Evolutionary conservation across 2,888 invertebrate species (phyloP).

Genomic region (Drosophila melanosoma): DNA sequence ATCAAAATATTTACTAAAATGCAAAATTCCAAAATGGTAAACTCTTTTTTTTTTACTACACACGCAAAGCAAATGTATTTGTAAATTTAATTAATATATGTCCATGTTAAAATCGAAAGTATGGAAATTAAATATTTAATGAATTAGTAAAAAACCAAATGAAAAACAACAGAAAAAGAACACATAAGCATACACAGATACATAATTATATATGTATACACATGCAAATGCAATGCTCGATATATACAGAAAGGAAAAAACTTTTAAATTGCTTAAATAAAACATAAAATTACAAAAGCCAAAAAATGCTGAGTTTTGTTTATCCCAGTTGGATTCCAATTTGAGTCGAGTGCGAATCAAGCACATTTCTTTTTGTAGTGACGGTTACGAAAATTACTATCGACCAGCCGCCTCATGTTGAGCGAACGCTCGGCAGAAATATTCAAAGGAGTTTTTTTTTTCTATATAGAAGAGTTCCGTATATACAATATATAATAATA

Average conservation of each 20-base stretch:
- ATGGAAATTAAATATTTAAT: slow-evolving; percentile 67
- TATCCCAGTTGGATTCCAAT: slow-evolving; percentile 10
- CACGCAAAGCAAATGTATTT: slow-evolving; percentile 49
- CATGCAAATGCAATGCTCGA: slow-evolving; percentile 70
- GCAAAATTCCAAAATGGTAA: slow-evolving; percentile 41
- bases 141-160: slow-evolving; percentile 52
- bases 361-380: slow-evolving; percentile 1
- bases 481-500: neutral
- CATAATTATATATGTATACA: slow-evolving; percentile 48
- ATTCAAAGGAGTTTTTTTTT: too few relatives aligned
- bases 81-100: slow-evolving; percentile 65
- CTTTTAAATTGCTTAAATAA: slow-evolving; percentile 79
- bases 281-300: slow-evolving; percentile 50
- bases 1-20: slow-evolving; percentile 55
- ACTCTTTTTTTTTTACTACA: slow-evolving; percentile 32
- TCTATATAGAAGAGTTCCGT: neutral
- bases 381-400: slow-evolving; percentile 16
- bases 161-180: slow-evolving; percentile 20
- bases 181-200: slow-evolving; percentile 32
- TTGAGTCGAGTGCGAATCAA: slow-evolving; percentile 9
- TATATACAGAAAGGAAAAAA: slow-evolving; percentile 62
- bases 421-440: neutral
- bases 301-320: neutral
- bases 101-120: slow-evolving; percentile 57
- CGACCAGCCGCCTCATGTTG: slow-evolving; percentile 25